These are phyloP conservation scores for Haliclona indistincta DNA, from an alignment of 37 sponge, comb jelly and placozoan genomes.

Conservation along the genomic window DNA sequence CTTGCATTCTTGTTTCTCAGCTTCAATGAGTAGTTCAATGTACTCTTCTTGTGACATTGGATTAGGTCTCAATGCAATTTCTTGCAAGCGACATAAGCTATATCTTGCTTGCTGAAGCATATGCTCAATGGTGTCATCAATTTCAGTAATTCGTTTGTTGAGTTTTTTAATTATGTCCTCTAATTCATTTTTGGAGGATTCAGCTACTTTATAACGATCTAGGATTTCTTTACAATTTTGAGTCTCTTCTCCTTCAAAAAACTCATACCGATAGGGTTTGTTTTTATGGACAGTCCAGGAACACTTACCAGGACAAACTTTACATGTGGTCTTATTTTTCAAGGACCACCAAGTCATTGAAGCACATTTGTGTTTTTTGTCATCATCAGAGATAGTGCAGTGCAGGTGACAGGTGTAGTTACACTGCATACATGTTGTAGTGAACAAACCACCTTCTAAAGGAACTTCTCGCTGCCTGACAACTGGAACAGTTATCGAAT, in stretches of 20 bases:
- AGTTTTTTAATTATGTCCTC: not conserved
- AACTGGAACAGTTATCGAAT: not conserved
- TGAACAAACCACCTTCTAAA: not conserved
- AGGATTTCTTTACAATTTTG: not conserved
- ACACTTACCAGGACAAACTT: not conserved
- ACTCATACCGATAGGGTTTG: not conserved
- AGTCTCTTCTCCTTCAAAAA: not conserved
- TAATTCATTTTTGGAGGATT: not conserved
- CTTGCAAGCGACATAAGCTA: too few species aligned
- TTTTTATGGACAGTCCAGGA: not conserved
- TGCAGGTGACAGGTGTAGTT: not conserved
- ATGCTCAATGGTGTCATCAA: not conserved
- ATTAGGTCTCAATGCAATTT: too few species aligned
- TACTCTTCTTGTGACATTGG: not conserved
- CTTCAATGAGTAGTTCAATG: slow-evolving; percentile 17
- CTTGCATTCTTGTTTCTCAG: slow-evolving; percentile 47
- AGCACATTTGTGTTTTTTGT: not conserved
- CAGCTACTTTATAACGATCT: not conserved
- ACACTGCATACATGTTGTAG: not conserved
- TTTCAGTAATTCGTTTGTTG: not conserved
- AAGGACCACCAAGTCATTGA: too few species aligned
- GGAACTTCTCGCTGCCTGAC: not conserved
- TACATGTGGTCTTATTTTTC: not conserved
- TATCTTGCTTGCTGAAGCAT: not conserved
- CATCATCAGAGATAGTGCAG: not conserved